These are phyloP conservation scores for Australoheros facetus DNA, from an alignment of 2,797 vertebrate species.

Conservation along the genomic window DNA sequence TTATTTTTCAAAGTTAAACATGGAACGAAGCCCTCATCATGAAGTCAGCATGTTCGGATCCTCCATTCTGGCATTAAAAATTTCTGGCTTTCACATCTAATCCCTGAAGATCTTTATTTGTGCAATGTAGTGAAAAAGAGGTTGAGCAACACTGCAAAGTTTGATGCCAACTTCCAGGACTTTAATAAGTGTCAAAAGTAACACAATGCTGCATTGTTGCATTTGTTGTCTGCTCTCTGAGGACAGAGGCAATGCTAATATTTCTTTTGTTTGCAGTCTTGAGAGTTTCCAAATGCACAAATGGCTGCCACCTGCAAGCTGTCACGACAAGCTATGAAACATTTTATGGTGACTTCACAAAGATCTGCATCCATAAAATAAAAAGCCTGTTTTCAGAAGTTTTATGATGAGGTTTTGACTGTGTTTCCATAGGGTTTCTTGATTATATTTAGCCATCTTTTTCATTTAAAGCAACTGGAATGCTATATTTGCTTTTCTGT, in stretches of 20 bases:
- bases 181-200: constrained; percentile 49
- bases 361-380: constrained; percentile 18
- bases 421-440: not conserved
- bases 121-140: constrained; percentile 1
- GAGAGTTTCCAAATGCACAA: constrained; percentile 5
- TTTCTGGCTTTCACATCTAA: constrained; percentile 26
- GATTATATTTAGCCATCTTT: constrained; percentile 11
- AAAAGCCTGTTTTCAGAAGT: not conserved
- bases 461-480: constrained; percentile 16
- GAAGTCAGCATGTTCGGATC: not conserved
- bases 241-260: not conserved
- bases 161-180: constrained; percentile 57
- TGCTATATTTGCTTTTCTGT: constrained; percentile 11
- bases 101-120: constrained; percentile 41
- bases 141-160: constrained; percentile 26
- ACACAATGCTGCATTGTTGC: constrained; percentile 57
- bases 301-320: constrained; percentile 54
- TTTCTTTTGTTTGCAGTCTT: constrained; percentile 29
- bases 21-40: not conserved
- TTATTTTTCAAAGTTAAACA: constrained; percentile 9
- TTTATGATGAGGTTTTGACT: constrained; percentile 40
- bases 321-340: constrained; percentile 15
- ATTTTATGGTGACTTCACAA: constrained; percentile 29
- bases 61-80: not conserved
- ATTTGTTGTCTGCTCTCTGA: constrained; percentile 18